These are phyloP conservation scores for Micropterix aruncella DNA, from an alignment of 2,888 invertebrate genomes.

Conservation along the genomic window DNA sequence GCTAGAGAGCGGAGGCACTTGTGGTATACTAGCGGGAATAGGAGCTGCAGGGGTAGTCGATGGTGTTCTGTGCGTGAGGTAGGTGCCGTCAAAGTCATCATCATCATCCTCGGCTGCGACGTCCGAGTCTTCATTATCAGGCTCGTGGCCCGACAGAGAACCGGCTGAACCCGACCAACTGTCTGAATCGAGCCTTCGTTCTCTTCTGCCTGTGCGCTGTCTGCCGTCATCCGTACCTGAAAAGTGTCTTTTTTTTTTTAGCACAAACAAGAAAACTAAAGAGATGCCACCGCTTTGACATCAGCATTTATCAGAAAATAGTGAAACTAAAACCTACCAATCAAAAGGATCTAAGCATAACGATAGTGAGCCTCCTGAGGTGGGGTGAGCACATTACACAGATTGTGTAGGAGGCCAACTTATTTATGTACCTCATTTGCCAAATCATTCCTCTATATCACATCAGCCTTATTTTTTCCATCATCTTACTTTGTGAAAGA, in stretches of 20 bases:
- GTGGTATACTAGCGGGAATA: background rate
- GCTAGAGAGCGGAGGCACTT: background rate
- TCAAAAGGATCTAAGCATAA: background rate
- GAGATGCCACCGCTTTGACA: too few relatives aligned
- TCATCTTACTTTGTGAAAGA: too few relatives aligned
- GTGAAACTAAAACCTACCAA: background rate
- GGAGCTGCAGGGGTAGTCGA: constrained; percentile 8
- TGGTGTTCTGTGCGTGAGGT: constrained; percentile 43
- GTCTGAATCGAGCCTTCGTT: background rate
- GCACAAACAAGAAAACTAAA: too few relatives aligned
- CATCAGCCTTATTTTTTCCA: too few relatives aligned
- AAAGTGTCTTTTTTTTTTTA: too few relatives aligned
- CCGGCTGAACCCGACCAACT: constrained; percentile 48
- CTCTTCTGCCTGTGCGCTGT: too few relatives aligned
- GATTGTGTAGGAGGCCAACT: too few relatives aligned
- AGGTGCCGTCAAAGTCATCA: constrained; percentile 47
- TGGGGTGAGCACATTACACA: too few relatives aligned
- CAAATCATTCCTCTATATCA: too few relatives aligned
- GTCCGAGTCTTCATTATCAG: constrained; percentile 64
- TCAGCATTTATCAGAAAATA: too few relatives aligned
- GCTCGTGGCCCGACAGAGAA: constrained; percentile 55
- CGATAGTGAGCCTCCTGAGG: background rate
- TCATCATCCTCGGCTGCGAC: constrained; percentile 48
- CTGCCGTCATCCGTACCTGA: too few relatives aligned
- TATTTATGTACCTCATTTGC: too few relatives aligned